A percentile compares a stretch with the other conserved stretches of the same genome.
Conservation (phyloP, 2,113 vertebrate genomes). For the Syngnathus scovelli region DNA sequence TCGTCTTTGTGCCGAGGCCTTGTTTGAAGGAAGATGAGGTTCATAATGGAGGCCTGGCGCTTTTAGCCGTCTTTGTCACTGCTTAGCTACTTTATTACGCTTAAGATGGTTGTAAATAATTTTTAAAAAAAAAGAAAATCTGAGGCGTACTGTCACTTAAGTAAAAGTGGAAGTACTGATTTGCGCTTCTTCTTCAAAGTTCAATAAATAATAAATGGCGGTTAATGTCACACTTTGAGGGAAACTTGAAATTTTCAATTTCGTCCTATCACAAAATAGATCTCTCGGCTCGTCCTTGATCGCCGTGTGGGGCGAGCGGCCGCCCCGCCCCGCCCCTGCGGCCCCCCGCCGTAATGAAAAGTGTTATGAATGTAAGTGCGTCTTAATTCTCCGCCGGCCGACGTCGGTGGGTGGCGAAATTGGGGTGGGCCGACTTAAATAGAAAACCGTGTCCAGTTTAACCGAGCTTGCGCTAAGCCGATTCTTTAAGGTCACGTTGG, state of each 20-base stretch:
- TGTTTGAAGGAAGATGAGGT: slow-evolving; percentile 45
- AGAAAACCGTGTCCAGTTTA: slow-evolving; percentile 73
- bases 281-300: slow-evolving; percentile 36
- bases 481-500: slow-evolving; percentile 78
- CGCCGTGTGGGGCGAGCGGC: slow-evolving; percentile 57
- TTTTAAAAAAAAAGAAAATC: background rate
- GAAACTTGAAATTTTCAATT: background rate
- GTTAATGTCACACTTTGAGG: background rate
- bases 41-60: slow-evolving; percentile 41
- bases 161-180: no score
- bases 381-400: slow-evolving; percentile 67
- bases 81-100: no score
- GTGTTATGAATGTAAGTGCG: slow-evolving; percentile 76
- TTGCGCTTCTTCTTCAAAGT: no score
- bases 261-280: background rate
- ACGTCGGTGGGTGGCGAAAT: slow-evolving; percentile 74
- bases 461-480: slow-evolving; percentile 75
- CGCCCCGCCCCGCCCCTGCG: slow-evolving; percentile 28
- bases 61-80: slow-evolving; percentile 42
- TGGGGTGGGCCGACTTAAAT: slow-evolving; percentile 60
- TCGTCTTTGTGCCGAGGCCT: slow-evolving; percentile 33
- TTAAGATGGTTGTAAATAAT: background rate
- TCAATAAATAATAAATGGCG: background rate
- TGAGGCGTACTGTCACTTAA: no score
- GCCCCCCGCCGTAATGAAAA: slow-evolving; percentile 63